Evolutionary conservation across 2,797 vertebrate genomes (phyloP).

Genomic region (Podarcis siculus): DNA sequence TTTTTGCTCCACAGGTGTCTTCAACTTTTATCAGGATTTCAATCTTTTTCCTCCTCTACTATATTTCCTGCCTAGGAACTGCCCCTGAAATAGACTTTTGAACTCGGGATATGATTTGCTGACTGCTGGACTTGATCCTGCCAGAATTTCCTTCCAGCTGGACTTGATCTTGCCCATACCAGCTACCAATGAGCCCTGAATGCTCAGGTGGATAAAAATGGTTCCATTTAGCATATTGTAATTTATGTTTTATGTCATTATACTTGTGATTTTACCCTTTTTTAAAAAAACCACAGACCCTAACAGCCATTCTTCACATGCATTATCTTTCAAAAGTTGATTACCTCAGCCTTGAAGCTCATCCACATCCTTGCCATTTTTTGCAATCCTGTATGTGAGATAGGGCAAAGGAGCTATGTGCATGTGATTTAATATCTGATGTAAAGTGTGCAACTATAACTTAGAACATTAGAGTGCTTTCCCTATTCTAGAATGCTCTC

Average conservation of each 20-base stretch:
- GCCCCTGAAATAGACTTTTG: slow-evolving; percentile 14
- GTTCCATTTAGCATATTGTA: background rate
- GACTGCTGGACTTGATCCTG: slow-evolving; percentile 2
- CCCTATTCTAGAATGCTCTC: background rate
- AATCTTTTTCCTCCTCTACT: background rate
- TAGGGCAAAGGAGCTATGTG: background rate
- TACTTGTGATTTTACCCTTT: background rate
- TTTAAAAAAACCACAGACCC: background rate
- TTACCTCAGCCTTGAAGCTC: background rate
- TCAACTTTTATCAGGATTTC: slow-evolving; percentile 31
- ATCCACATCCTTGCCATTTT: background rate
- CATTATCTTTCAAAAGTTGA: background rate
- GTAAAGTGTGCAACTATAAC: background rate
- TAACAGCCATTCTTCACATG: background rate
- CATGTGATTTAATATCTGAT: background rate
- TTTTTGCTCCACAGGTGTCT: slow-evolving; percentile 51
- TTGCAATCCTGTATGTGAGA: background rate
- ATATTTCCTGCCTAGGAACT: slow-evolving; percentile 21
- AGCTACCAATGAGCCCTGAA: background rate
- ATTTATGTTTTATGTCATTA: background rate
- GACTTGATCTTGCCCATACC: background rate
- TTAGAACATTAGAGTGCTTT: background rate
- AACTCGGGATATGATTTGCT: slow-evolving; percentile 6
- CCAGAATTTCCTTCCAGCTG: slow-evolving; percentile 9
- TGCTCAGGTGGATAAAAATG: background rate